These are phyloP conservation scores for Anarsia innoxiella DNA, from an alignment of 2,888 invertebrate species.

Conservation along the genomic window DNA sequence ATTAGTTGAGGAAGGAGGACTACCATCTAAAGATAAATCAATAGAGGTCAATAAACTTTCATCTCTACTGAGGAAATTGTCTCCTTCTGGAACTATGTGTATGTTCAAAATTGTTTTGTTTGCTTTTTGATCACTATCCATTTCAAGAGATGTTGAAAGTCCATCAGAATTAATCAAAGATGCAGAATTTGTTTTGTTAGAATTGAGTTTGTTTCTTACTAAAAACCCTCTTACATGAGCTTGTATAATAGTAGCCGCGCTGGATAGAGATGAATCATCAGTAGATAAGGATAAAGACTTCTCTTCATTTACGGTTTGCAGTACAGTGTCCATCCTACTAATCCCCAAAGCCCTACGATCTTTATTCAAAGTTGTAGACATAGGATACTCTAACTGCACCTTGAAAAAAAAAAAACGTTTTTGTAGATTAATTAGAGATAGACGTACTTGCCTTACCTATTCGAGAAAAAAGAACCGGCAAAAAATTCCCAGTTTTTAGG, in stretches of 20 bases:
- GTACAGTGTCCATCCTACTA: constrained; percentile 60
- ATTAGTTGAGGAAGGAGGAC: constrained; percentile 57
- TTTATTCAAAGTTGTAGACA: constrained; percentile 33
- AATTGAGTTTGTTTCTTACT: constrained; percentile 70
- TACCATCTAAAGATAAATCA: constrained; percentile 58
- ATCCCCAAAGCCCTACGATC: constrained; percentile 54
- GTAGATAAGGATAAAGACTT: constrained; percentile 66
- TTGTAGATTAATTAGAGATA: too few species aligned
- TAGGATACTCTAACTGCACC: constrained; percentile 36
- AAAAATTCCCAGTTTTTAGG: too few species aligned
- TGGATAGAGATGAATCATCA: constrained; percentile 68
- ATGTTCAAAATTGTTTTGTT: constrained; percentile 63
- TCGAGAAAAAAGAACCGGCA: too few species aligned
- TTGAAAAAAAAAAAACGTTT: too few species aligned
- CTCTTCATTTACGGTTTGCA: constrained; percentile 72
- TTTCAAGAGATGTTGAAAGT: constrained; percentile 45
- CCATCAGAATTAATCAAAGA: constrained; percentile 53
- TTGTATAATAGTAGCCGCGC: constrained; percentile 79
- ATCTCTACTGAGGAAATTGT: constrained; percentile 54
- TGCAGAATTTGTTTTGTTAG: constrained; percentile 50
- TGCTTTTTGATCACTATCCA: constrained; percentile 41
- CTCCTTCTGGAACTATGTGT: constrained; percentile 60
- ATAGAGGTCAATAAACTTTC: constrained; percentile 60
- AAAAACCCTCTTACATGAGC: constrained; percentile 81
- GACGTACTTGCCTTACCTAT: too few species aligned